phyloP scores from a whole-genome alignment of 2,888 invertebrate species.

The Odontocolon sp. region DNA sequence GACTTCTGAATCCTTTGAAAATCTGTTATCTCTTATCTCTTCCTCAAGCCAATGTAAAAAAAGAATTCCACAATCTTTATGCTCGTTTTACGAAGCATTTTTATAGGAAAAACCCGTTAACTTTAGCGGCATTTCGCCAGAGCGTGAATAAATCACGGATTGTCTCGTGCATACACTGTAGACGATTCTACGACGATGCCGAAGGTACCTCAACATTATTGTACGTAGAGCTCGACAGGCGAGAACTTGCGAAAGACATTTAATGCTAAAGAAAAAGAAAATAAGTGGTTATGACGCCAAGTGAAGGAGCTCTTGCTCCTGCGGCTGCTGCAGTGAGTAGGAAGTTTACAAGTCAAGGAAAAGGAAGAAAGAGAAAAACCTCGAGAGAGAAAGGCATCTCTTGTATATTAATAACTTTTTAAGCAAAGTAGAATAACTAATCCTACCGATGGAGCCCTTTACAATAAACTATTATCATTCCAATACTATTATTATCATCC shows the following conservation, averaged over 20 bases:
- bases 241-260: constrained; percentile 62
- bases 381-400: constrained; percentile 30
- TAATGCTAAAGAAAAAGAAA: constrained; percentile 57
- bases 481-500: too few species aligned
- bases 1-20: constrained; percentile 25
- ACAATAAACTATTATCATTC: too few species aligned
- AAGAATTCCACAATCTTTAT: not conserved
- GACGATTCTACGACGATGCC: constrained; percentile 36
- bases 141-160: constrained; percentile 22
- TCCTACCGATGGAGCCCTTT: too few species aligned
- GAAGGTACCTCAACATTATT: constrained; percentile 47
- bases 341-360: constrained; percentile 54
- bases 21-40: too few species aligned
- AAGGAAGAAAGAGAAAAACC: constrained; percentile 49
- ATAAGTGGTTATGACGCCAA: constrained; percentile 56
- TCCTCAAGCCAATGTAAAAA: not conserved
- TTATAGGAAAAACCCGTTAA: constrained; percentile 28
- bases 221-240: constrained; percentile 35
- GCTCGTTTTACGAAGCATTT: not conserved
- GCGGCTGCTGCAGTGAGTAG: constrained; percentile 45
- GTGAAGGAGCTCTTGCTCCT: constrained; percentile 51
- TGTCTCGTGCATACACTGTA: not conserved
- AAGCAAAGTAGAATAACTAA: too few species aligned
- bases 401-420: constrained; percentile 2
- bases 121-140: constrained; percentile 2